These are phyloP conservation scores for Drosophila falleni DNA, from an alignment of 2,888 invertebrate species.

Conservation along the genomic window DNA sequence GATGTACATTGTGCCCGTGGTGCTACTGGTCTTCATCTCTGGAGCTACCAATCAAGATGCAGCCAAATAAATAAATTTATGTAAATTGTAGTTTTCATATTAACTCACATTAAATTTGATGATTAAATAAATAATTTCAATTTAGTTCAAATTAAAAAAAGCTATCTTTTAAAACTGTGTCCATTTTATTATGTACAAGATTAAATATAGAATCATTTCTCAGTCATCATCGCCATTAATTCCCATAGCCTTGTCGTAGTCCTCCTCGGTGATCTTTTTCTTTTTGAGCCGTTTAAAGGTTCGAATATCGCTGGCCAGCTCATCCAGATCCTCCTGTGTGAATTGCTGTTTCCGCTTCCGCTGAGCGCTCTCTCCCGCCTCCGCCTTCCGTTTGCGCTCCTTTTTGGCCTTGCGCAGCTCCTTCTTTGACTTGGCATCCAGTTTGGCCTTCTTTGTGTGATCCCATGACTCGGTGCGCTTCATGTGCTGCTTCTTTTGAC, in stretches of 20 bases:
- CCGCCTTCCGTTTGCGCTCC: slow-evolving; percentile 83
- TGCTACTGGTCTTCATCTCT: slow-evolving; percentile 95
- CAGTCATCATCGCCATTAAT: slow-evolving; percentile 67
- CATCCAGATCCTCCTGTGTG: slow-evolving; percentile 91
- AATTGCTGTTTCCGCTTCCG: slow-evolving; percentile 87
- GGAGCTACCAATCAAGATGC: slow-evolving; percentile 94
- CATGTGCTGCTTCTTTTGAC: slow-evolving; percentile 86
- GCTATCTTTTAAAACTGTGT: too few species aligned
- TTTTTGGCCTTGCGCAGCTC: slow-evolving; percentile 86
- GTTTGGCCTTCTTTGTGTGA: slow-evolving; percentile 89
- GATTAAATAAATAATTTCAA: too few species aligned
- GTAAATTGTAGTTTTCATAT: too few species aligned
- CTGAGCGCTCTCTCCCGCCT: slow-evolving; percentile 67
- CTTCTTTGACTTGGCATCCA: slow-evolving; percentile 87
- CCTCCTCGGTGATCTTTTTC: slow-evolving; percentile 90
- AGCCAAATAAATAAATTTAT: slow-evolving; percentile 39
- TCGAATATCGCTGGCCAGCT: slow-evolving; percentile 92
- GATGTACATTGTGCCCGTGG: slow-evolving; percentile 99
- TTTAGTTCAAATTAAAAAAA: too few species aligned
- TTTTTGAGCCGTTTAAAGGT: slow-evolving; percentile 94
- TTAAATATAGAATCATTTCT: slow-evolving; percentile 39
- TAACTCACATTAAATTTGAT: too few species aligned
- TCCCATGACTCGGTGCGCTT: slow-evolving; percentile 91
- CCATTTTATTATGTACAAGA: not conserved
- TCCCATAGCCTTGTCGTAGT: slow-evolving; percentile 89